Evolutionary conservation across 2,113 vertebrate genomes (phyloP).

Genomic region (Stomatorhinus ivindoensis): DNA sequence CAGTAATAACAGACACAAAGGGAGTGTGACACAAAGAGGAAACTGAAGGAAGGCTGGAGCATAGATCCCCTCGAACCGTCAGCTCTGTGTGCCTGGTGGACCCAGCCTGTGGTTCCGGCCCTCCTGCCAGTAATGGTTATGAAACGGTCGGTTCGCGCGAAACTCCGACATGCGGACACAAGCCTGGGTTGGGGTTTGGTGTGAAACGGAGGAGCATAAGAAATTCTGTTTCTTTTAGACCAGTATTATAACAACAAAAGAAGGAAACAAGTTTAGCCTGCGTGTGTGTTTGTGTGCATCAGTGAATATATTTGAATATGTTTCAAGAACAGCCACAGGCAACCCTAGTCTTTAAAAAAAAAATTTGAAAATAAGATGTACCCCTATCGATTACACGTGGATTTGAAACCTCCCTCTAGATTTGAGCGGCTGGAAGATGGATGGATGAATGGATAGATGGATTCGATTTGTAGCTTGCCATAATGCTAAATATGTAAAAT

Average conservation of each 20-base stretch:
- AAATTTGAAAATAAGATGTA: neutral
- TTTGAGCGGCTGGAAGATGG: neutral
- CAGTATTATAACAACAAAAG: neutral
- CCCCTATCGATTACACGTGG: neutral
- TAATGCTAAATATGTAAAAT: neutral
- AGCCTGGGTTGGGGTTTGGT: neutral
- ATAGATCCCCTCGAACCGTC: neutral
- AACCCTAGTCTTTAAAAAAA: neutral
- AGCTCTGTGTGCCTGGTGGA: neutral
- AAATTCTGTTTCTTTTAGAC: neutral
- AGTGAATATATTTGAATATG: neutral
- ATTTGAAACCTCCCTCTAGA: neutral
- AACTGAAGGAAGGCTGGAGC: constrained; percentile 30
- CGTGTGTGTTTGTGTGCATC: neutral
- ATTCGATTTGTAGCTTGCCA: neutral
- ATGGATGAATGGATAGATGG: neutral
- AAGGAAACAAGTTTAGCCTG: neutral
- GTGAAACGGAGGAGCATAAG: neutral
- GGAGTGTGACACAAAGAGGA: constrained; percentile 32
- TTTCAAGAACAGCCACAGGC: neutral
- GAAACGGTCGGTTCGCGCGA: neutral
- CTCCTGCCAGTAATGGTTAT: neutral
- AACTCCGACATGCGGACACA: neutral
- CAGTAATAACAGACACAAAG: constrained; percentile 34
- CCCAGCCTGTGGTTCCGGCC: neutral